Evolutionary conservation across 2,888 invertebrate species (phyloP), one percentile per base, ranked within the genome.

Genomic region (Trypoxylon attenuatum): DNA sequence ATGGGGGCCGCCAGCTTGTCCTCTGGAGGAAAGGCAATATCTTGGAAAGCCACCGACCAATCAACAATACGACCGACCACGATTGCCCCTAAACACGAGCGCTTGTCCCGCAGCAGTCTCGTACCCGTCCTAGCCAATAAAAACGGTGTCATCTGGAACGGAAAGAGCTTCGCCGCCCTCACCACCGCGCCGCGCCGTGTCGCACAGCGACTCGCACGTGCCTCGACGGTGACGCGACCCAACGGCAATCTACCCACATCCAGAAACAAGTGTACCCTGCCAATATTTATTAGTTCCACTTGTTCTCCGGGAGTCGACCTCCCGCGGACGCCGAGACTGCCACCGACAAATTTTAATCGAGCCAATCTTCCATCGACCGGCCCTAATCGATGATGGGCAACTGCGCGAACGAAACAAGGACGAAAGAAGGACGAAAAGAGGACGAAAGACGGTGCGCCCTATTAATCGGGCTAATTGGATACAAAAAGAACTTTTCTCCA

Each of bases 61-160:
- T 25, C 21, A 29, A 33, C 46, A 29, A 33, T 33, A 33, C 33
- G 33, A 25, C 15, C 71, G 70, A 63, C 69, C 78, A 78, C 77
- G 82, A 83, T 83, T 82, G 79, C 64, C 72, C 69, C 72, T 71
- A 76, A 81, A 76, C 77, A 74, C 69, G 76, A 68, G 69, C 64
- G 33, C 4, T n/a, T n/a, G n/a, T n/a, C n/a, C n/a, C n/a, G n/a
- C 59, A 69, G 65, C 71, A 64, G n/a, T n/a, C n/a, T n/a, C n/a
- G n/a, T n/a, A n/a, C n/a, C n/a, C n/a, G n/a, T 78, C 72, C 73
- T 65, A 77, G 76, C 73, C 84, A 81, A 84, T 85, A 84, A 85
- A 83, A 84, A 79, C 78, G 80, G 73, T 80, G 80, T 82, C 84
- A 81, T 81, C 80, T 78, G 81, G 74, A 69, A 67, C 55, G 38